These are phyloP conservation scores for Ptilonorhynchus violaceus DNA, from an alignment of 2,113 vertebrate species.

Conservation along the genomic window DNA sequence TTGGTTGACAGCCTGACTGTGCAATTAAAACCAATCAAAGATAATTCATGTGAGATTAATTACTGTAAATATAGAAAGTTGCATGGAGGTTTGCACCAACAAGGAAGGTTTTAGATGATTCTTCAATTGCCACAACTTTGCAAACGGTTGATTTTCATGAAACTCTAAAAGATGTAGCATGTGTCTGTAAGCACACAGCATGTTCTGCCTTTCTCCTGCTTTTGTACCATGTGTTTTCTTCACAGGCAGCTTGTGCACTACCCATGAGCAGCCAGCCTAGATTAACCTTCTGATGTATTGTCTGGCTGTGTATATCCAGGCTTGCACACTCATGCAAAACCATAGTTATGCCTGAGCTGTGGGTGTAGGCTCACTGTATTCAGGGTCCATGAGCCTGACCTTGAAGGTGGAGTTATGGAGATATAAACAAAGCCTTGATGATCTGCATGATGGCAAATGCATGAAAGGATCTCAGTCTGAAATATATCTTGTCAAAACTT, in stretches of 20 bases:
- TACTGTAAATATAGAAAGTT: not conserved
- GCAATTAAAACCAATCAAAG: not conserved
- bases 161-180: accelerated
- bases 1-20: not conserved
- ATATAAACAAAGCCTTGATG: not conserved
- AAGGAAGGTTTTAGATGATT: not conserved
- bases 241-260: not conserved
- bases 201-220: not conserved
- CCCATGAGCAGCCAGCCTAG: not conserved
- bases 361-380: not conserved
- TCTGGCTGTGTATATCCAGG: not conserved
- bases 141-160: not conserved
- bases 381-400: not conserved
- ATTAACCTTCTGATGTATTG: not conserved
- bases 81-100: not conserved
- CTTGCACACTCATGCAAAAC: not conserved
- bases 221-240: not conserved
- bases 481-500: not conserved
- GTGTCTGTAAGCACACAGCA: not conserved
- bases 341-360: not conserved
- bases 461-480: not conserved
- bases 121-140: not conserved
- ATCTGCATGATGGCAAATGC: not conserved
- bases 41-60: constrained; percentile 6
- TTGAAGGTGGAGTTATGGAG: not conserved